phyloP scores from a whole-genome alignment of 2,888 invertebrate genomes.

The Parnassius apollo region DNA sequence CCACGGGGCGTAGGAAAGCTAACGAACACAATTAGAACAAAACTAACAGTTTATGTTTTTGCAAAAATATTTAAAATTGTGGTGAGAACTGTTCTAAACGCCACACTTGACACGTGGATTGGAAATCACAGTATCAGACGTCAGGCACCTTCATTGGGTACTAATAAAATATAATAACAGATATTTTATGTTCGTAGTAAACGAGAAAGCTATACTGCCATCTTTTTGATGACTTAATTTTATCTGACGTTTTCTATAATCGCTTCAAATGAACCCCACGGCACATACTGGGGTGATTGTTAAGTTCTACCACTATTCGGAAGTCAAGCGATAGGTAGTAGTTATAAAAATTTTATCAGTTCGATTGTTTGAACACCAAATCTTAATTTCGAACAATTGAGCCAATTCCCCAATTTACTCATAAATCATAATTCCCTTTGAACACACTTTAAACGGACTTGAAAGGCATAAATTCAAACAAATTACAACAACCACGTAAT shows the following conservation, averaged over 20 bases:
- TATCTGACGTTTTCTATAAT: too few species aligned
- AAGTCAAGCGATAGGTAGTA: not conserved
- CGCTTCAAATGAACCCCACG: too few species aligned
- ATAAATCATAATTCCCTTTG: constrained; percentile 19
- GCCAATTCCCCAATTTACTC: constrained; percentile 17
- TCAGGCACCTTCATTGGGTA: too few species aligned
- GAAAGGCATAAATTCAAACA: constrained; percentile 11
- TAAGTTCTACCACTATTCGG: too few species aligned
- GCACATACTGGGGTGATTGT: not conserved
- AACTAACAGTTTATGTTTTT: too few species aligned
- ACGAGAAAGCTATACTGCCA: not conserved
- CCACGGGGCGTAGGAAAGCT: too few species aligned
- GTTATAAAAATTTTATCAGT: constrained; percentile 5
- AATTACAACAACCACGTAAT: constrained; percentile 4
- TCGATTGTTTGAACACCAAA: constrained; percentile 10
- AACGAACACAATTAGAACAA: too few species aligned
- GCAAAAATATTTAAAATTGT: too few species aligned
- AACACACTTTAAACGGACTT: constrained; percentile 5
- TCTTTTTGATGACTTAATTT: not conserved
- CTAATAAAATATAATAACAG: too few species aligned
- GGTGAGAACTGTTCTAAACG: too few species aligned
- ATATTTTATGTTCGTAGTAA: not conserved
- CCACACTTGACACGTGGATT: too few species aligned
- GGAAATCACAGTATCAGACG: too few species aligned
- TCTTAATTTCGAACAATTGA: constrained; percentile 10